Evolutionary conservation across 2,797 vertebrate genomes (phyloP).

Genomic region (Alcedo quadribrachys): DNA sequence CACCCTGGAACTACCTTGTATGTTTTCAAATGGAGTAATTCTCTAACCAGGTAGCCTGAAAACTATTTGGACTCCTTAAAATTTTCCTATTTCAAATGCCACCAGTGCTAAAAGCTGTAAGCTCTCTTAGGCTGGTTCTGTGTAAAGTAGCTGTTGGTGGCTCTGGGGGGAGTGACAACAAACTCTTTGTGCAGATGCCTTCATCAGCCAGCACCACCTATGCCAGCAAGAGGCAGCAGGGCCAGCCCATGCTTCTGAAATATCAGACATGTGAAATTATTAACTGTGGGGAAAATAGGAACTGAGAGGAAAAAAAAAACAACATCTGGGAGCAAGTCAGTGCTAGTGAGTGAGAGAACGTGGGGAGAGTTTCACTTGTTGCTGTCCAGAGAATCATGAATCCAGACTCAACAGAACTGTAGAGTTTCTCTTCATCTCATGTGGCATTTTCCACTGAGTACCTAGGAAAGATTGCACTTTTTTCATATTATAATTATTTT

Average conservation of each 20-base stretch:
- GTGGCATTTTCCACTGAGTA: not conserved
- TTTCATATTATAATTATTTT: not conserved
- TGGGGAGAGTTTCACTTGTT: conserved; percentile 2
- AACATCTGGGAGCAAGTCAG: not conserved
- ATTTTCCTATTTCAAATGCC: not conserved
- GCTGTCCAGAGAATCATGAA: not conserved
- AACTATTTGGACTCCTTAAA: not conserved
- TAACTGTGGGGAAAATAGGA: not conserved
- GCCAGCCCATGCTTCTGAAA: conserved; percentile 10
- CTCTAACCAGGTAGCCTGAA: not conserved
- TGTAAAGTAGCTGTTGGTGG: not conserved
- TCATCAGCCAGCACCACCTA: not conserved
- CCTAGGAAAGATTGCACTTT: not conserved
- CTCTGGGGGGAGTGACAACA: not conserved
- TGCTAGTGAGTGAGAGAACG: not conserved
- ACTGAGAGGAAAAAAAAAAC: not conserved
- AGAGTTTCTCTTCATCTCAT: not conserved
- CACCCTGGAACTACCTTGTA: not conserved
- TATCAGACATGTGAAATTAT: not conserved
- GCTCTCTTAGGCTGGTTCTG: not conserved
- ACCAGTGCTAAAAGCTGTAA: not conserved
- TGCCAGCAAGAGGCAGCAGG: not conserved
- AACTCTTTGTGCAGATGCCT: not conserved
- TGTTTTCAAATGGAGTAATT: not conserved
- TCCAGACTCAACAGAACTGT: not conserved